These are phyloP conservation scores for Hymenopus coronatus DNA, from an alignment of 2,888 invertebrate species.

Conservation along the genomic window DNA sequence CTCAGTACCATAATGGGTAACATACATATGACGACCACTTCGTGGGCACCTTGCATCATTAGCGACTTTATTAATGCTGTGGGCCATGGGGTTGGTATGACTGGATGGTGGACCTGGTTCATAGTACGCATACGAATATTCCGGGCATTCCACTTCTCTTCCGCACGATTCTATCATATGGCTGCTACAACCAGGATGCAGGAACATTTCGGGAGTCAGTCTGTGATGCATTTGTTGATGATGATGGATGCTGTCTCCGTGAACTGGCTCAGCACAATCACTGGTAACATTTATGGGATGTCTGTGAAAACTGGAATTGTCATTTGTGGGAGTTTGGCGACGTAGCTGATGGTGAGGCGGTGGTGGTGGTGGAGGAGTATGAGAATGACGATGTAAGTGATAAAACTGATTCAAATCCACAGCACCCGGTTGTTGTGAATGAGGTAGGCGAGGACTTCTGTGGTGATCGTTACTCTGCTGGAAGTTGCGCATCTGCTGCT, in stretches of 20 bases:
- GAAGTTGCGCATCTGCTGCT: conserved; percentile 32
- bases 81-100: conserved; percentile 35
- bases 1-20: conserved; percentile 77
- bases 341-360: neutral
- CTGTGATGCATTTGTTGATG: neutral
- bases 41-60: conserved; percentile 42
- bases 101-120: conserved; percentile 60
- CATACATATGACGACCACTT: conserved; percentile 60
- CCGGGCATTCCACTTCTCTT: conserved; percentile 45
- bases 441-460: neutral
- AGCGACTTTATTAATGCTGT: conserved; percentile 40
- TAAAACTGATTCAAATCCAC: neutral
- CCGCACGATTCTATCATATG: conserved; percentile 27
- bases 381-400: neutral
- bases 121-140: conserved; percentile 83
- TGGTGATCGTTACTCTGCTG: neutral
- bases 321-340: neutral
- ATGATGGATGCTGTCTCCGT: neutral
- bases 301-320: neutral
- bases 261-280: neutral
- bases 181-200: neutral
- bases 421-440: neutral
- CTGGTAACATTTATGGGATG: neutral
- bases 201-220: neutral
- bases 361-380: neutral